Base-by-base conservation (phyloP, 2,797 vertebrate genomes). In the Coregonus ussuriensis region DNA sequence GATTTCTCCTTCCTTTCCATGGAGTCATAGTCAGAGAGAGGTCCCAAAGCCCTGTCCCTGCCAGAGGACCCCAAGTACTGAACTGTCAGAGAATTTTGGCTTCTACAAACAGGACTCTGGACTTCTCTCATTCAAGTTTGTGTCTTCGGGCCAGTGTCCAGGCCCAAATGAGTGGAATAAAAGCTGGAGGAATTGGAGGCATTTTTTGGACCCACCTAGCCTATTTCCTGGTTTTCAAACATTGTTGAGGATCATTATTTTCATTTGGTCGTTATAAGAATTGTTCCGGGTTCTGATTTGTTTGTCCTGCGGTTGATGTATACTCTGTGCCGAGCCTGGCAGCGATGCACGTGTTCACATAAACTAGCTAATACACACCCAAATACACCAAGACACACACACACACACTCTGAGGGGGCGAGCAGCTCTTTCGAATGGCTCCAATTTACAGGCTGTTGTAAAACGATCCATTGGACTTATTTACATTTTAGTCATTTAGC, bases 1-100 rank as follows among this genome's bases (percentile, higher is more conserved):
- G 86, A 91, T 90, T 84, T 33, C 86, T 87, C 35, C 71, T 87
- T 88, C 86, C 88, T 89, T 92, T 91, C 88, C 88, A 89, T 91
- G 82, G 78, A 90, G 85, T 89, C 88, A 90, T 77, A 82, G 87
- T 89, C 87, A 83, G 54, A 9, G 41, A 74, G 18, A 52, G 9
- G 33, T 56, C 4, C 56, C 25, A 71, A 65, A 1, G 14, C 66
- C 21, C 33, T 67, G 62, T 81, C 69, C 74, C 65, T 85, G 86
- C 87, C 88, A 91, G 81, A 89, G 81, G 85, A 90, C 82, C 86
- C 83, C 75, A 15, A 83, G 83, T 47, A 54, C 81, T 83, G 66
- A 81, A 75, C 78, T 87, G 73, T 83, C 77, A 85, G 33, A 76
- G 77, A 41, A 18, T 62, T 74, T 15, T 7, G 31, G 16, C 77